phyloP scores from a whole-genome alignment of 2,113 vertebrate genomes.

The Odocoileus virginianus region DNA sequence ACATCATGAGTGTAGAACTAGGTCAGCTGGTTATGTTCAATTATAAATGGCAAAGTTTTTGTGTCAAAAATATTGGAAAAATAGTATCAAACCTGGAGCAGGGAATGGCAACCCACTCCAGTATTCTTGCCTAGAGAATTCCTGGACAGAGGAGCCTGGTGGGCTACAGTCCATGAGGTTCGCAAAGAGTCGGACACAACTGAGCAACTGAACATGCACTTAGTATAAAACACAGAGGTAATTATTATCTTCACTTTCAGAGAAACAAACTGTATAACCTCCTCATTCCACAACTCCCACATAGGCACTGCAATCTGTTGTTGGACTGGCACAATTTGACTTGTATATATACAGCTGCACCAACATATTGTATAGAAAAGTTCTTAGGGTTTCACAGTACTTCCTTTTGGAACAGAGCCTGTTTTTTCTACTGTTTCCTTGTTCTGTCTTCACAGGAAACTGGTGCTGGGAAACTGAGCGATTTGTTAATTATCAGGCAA shows the following conservation, averaged over 20 bases:
- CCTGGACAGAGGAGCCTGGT: not conserved
- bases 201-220: not conserved
- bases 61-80: not conserved
- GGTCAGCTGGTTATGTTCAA: not conserved
- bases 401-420: not conserved
- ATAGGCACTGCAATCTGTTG: not conserved
- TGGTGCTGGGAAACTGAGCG: not conserved
- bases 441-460: not conserved
- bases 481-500: not conserved
- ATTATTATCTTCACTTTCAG: not conserved
- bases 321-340: not conserved
- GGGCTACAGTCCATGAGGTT: not conserved
- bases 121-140: not conserved
- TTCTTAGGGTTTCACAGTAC: accelerated
- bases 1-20: not conserved
- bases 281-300: too few relatives aligned
- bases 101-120: not conserved
- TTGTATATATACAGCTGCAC: not conserved
- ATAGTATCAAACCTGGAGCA: not conserved
- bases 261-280: not conserved
- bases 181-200: not conserved
- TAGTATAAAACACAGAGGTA: not conserved
- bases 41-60: not conserved
- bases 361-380: not conserved
- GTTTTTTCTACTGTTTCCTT: not conserved